Base-by-base conservation (phyloP, 2,797 vertebrate species). In the Borostomias antarcticus region DNA sequence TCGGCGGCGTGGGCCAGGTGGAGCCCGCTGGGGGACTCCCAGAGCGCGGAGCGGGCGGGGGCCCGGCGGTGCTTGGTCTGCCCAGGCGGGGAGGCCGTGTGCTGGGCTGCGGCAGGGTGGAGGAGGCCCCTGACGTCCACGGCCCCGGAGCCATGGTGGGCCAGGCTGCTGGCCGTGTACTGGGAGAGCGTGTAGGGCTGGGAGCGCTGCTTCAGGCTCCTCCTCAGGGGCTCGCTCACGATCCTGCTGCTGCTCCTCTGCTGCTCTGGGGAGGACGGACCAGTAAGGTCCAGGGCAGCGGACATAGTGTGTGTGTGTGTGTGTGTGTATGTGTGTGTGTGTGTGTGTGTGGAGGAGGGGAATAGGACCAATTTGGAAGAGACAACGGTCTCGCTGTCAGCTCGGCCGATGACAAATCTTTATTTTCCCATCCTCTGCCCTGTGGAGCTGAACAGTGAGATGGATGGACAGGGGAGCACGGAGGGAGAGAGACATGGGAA, bases 1-100 rank as follows among this genome's bases (percentile, higher is more conserved):
- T 98, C 96, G 8, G 96, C 96, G 0, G 96, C 96, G 82, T 98
- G 96, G 70, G 96, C 96, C 82, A 98, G 96, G 91, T 98, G 96
- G 78, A 98, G 93, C 75, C 95, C 95, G 68, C 92, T 95, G 84
- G 92, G 92, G 1, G 92, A 97, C 94, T 96, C 95, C 93, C 91
- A 95, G 76, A 94, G 91, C 84, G 95, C 93, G 57, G 95, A 91
- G 92, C 95, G 93, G 50, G 94, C 91, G 70, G 94, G 94, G 68
- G 94, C 92, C 72, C 95, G 91, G 88, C 97, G 96, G 4, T 94
- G 92, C 90, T 97, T 97, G 83, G 89, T 89, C 79, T 94, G 90
- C 78, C 93, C 91, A 66, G 93, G 91, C 89, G 95, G 94, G 68
- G 79, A 71, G 1, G 84, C 92, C 91, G 93, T 94, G 90, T 96